phyloP scores from a whole-genome alignment of 2,113 vertebrate species.

The Meleagris gallopavo region DNA sequence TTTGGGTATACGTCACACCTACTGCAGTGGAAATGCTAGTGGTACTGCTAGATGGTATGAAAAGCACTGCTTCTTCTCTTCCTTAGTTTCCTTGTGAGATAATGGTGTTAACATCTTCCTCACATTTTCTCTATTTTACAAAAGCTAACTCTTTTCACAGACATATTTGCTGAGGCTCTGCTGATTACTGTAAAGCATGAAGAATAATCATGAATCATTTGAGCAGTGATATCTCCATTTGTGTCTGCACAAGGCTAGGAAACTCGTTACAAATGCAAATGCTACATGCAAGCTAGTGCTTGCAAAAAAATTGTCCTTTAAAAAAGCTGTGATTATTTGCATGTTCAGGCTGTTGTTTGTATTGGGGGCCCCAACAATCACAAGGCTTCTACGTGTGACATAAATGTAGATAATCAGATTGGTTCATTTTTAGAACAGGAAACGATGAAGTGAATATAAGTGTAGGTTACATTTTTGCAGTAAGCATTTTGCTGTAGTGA shows the following conservation, averaged over 20 bases:
- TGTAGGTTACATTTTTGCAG: not conserved
- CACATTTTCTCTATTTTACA: not conserved
- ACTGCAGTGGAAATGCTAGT: not conserved
- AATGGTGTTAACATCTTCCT: not conserved
- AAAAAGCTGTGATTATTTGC: not conserved
- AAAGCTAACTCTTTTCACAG: not conserved
- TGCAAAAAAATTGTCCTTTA: not conserved
- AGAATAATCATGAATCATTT: not conserved
- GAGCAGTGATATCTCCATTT: not conserved
- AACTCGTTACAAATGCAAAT: not conserved
- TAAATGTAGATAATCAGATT: not conserved
- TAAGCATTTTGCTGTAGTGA: not conserved
- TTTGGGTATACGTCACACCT: not conserved
- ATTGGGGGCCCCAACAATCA: not conserved
- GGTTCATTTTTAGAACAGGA: not conserved
- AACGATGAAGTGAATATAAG: not conserved
- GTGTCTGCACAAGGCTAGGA: not conserved
- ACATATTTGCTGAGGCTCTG: not conserved
- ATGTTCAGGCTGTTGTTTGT: fast-evolving
- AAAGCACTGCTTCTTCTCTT: not conserved
- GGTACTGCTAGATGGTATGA: not conserved
- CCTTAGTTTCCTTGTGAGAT: not conserved
- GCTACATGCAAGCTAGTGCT: not conserved
- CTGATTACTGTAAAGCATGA: not conserved
- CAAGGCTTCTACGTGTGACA: not conserved